A percentile compares a stretch with the other conserved stretches of the same genome.
phyloP scores from a whole-genome alignment of 2,113 vertebrate species.

The Pithys albifrons region DNA sequence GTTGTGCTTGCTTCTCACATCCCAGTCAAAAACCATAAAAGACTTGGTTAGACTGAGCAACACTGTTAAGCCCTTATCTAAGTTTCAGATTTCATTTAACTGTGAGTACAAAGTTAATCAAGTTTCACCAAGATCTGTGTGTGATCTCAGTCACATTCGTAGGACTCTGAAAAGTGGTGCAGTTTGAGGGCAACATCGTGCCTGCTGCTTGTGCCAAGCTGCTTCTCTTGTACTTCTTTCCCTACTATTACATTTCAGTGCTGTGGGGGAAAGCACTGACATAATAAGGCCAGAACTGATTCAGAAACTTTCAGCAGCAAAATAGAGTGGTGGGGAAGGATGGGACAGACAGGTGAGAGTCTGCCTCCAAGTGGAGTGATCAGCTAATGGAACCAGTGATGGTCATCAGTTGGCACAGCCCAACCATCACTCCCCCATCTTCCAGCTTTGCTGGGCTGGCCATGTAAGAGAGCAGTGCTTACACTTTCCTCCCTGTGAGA shows the following conservation, averaged over 20 bases:
- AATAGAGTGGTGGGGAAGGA: neutral
- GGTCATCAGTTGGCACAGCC: neutral
- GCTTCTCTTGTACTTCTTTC: neutral
- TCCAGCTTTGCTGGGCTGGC: neutral
- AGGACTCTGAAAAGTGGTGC: neutral
- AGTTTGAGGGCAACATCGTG: neutral
- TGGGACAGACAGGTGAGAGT: neutral
- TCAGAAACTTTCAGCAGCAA: neutral
- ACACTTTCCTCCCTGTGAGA: neutral
- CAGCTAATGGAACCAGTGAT: neutral
- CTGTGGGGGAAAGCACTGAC: neutral
- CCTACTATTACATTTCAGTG: neutral
- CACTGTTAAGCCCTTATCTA: neutral
- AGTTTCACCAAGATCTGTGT: neutral
- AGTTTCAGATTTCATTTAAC: constrained; percentile 1
- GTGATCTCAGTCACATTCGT: neutral
- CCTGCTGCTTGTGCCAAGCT: neutral
- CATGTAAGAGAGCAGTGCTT: neutral
- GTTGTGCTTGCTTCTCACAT: constrained; percentile 6
- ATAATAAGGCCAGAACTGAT: neutral
- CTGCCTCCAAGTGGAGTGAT: neutral
- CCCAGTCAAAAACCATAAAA: constrained; percentile 29
- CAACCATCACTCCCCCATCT: rapidly evolving
- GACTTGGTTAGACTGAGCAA: neutral
- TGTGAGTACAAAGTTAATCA: neutral